These are phyloP conservation scores for Belgica antarctica DNA, from an alignment of 2,888 invertebrate species.

Conservation along the genomic window DNA sequence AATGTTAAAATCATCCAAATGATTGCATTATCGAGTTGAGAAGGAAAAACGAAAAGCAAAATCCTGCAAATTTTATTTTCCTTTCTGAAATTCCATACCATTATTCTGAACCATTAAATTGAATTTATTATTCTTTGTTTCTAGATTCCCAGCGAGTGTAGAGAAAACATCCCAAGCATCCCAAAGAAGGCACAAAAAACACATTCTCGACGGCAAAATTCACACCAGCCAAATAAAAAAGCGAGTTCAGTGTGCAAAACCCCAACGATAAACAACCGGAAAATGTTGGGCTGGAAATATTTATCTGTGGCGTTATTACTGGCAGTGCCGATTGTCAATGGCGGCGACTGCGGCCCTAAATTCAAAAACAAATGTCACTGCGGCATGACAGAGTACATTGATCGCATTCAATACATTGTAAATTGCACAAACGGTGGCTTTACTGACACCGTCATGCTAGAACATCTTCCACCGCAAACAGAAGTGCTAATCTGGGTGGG, in stretches of 20 bases:
- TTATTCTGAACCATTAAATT: conserved; percentile 36
- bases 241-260: background rate
- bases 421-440: conserved; percentile 69
- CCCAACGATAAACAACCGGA: conserved; percentile 24
- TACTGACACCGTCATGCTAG: conserved; percentile 60
- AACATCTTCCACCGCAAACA: conserved; percentile 64
- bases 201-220: background rate
- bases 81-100: conserved; percentile 35
- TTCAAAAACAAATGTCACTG: conserved; percentile 60
- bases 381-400: conserved; percentile 51
- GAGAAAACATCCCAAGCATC: background rate
- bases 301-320: conserved; percentile 34
- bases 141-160: background rate
- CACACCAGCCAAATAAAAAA: background rate
- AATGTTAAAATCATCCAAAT: conserved; percentile 16
- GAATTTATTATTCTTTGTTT: conserved; percentile 41
- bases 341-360: conserved; percentile 53
- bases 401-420: conserved; percentile 58
- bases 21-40: conserved; percentile 26
- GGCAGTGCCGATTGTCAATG: conserved; percentile 32
- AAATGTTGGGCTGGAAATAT: conserved; percentile 38
- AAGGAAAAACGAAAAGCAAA: background rate
- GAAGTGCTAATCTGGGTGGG: conserved; percentile 71
- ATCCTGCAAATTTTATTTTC: background rate
- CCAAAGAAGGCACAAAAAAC: background rate